phyloP scores from a whole-genome alignment of 2,113 vertebrate genomes.

The Fregetta grallaria region DNA sequence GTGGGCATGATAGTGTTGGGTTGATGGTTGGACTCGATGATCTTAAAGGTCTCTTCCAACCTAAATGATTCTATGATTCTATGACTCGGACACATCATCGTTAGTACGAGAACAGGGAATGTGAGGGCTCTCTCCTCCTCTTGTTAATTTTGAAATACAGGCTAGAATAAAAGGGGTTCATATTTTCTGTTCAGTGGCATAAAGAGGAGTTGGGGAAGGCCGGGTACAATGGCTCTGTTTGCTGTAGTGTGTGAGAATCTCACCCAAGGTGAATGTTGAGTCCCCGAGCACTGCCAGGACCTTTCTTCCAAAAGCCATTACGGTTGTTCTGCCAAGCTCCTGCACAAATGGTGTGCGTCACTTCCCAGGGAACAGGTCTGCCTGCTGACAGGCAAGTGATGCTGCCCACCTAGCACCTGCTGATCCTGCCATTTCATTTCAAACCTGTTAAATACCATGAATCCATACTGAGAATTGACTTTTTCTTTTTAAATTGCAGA shows the following conservation, averaged over 20 bases:
- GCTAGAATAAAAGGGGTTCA: not conserved
- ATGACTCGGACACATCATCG: not conserved
- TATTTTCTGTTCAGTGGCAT: not conserved
- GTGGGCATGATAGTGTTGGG: too few species aligned
- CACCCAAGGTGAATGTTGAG: not conserved
- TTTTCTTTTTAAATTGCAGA: constrained; percentile 55
- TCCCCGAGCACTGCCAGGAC: not conserved
- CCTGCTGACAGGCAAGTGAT: not conserved
- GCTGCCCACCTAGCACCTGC: not conserved
- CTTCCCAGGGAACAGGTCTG: not conserved
- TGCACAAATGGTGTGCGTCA: not conserved
- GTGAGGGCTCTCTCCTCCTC: not conserved
- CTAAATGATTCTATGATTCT: too few species aligned
- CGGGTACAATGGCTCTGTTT: not conserved
- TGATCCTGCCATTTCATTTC: not conserved
- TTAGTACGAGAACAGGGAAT: not conserved
- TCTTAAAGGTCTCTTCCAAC: too few species aligned
- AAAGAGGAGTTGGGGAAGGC: not conserved
- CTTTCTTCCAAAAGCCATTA: not conserved
- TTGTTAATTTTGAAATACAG: not conserved
- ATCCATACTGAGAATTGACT: not conserved
- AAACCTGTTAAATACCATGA: not conserved
- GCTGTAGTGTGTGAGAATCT: not conserved
- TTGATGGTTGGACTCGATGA: too few species aligned
- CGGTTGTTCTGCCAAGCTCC: not conserved